Percentiles rank a stretch among this genome's conserved stretches.
Evolutionary conservation across 1,140 invertebrate species (phyloP).

Genomic region (Drosophila kikkawai): DNA sequence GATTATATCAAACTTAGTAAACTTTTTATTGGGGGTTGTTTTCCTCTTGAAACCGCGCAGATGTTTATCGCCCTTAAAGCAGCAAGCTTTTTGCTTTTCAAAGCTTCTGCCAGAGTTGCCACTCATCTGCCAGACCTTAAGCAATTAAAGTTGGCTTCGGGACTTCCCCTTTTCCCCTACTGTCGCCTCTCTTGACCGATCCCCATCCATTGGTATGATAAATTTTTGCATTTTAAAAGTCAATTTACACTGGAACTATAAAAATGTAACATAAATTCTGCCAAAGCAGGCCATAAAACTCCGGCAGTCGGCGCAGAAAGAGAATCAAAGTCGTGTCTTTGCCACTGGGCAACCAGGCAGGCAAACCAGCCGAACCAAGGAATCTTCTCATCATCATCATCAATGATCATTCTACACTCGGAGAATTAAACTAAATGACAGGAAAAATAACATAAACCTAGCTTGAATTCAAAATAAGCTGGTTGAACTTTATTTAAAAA

Average conservation of each 20-base stretch:
- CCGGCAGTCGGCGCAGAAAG: constrained; percentile 31
- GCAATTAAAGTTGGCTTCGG: constrained; percentile 62
- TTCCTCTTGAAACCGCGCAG: constrained; percentile 41
- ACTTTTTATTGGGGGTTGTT: constrained; percentile 48
- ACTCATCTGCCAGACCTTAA: constrained; percentile 35
- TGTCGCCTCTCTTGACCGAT: background rate
- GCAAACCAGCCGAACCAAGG: constrained; percentile 11
- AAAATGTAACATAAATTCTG: constrained; percentile 83
- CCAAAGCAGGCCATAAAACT: constrained; percentile 81
- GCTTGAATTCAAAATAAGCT: background rate
- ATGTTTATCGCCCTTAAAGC: constrained; percentile 45
- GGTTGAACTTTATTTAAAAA: rapidly evolving
- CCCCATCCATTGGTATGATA: constrained; percentile 65
- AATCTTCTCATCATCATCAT: constrained; percentile 14
- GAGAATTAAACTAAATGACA: background rate
- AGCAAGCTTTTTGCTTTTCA: constrained; percentile 29
- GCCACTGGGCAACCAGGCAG: constrained; percentile 55
- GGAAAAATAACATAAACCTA: no score
- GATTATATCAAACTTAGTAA: background rate
- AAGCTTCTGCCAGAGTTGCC: constrained; percentile 68
- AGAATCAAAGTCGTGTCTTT: constrained; percentile 68
- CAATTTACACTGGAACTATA: constrained; percentile 83
- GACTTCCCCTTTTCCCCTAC: background rate
- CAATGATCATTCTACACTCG: background rate
- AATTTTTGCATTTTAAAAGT: constrained; percentile 84